These are phyloP conservation scores for Athrips mouffetella DNA, from an alignment of 2,888 invertebrate species.

Conservation along the genomic window DNA sequence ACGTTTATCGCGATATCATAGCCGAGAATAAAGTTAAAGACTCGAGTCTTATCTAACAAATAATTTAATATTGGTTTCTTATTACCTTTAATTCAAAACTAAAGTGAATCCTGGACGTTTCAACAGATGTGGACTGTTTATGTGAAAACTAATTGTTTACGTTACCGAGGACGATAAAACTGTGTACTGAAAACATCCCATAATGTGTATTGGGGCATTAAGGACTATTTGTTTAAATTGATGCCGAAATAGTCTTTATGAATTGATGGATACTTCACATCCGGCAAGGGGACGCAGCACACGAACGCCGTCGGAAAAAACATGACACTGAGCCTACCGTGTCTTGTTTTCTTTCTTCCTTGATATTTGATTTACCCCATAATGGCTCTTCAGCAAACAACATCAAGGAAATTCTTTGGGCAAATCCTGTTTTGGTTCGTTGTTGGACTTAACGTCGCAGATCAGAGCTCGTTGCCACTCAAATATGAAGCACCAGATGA, in stretches of 20 bases:
- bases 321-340: constrained; percentile 73
- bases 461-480: constrained; percentile 69
- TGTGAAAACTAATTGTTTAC: constrained; percentile 45
- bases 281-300: constrained; percentile 66
- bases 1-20: constrained; percentile 61
- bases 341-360: constrained; percentile 73
- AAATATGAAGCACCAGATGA: constrained; percentile 91
- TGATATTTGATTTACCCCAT: constrained; percentile 68
- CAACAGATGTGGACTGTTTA: constrained; percentile 47
- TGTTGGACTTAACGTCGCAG: constrained; percentile 65
- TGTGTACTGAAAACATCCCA: constrained; percentile 41
- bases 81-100: constrained; percentile 1
- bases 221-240: constrained; percentile 59
- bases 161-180: constrained; percentile 34
- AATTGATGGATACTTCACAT: constrained; percentile 76
- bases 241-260: constrained; percentile 56
- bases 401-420: constrained; percentile 53
- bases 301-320: constrained; percentile 75
- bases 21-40: constrained; percentile 43
- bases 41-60: constrained; percentile 26
- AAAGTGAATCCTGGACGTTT: constrained; percentile 25
- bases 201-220: constrained; percentile 48
- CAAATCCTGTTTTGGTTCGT: constrained; percentile 67
- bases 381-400: constrained; percentile 61
- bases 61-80: not conserved